A percentile compares a stretch with the other conserved stretches of the same genome.
Evolutionary conservation across 2,113 vertebrate genomes (phyloP).

Genomic region (Nycticryphes semicollaris): DNA sequence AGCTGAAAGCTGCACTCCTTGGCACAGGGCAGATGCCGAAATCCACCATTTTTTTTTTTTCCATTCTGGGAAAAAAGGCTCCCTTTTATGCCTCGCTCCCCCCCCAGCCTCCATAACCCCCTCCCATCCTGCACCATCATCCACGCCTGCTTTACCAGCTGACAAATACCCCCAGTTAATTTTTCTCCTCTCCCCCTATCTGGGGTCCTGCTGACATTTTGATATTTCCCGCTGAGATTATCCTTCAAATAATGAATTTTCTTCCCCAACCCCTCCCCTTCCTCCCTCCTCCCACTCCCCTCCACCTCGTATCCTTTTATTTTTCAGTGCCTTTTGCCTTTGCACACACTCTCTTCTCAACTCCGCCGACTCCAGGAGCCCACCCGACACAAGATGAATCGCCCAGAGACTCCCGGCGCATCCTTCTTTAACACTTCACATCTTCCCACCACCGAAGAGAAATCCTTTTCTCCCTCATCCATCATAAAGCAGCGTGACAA

Average conservation of each 20-base stretch:
- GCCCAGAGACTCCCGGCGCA: slow-evolving; percentile 54
- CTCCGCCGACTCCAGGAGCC: neutral
- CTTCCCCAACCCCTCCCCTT: neutral
- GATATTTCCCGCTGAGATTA: slow-evolving; percentile 70
- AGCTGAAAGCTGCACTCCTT: neutral
- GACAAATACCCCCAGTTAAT: slow-evolving; percentile 56
- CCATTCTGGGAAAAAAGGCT: rapidly evolving
- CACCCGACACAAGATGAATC: slow-evolving; percentile 66
- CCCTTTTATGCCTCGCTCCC: neutral
- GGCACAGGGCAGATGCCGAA: neutral
- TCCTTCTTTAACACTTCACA: slow-evolving; percentile 76
- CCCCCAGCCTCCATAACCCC: neutral
- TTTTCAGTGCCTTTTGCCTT: neutral
- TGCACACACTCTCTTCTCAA: neutral
- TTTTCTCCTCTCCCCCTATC: neutral
- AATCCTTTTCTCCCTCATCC: slow-evolving; percentile 76
- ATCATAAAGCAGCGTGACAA: slow-evolving; percentile 75
- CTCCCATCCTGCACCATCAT: neutral
- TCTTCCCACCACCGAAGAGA: slow-evolving; percentile 64
- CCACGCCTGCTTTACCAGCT: slow-evolving; percentile 67
- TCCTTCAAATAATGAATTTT: slow-evolving; percentile 69
- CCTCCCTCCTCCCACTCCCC: too few relatives aligned
- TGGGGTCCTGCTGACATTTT: slow-evolving; percentile 66
- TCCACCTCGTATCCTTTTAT: too few relatives aligned
- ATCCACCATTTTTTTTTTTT: neutral